Evolutionary conservation across 2,888 invertebrate species (phyloP).

Genomic region (Aquatica leii): DNA sequence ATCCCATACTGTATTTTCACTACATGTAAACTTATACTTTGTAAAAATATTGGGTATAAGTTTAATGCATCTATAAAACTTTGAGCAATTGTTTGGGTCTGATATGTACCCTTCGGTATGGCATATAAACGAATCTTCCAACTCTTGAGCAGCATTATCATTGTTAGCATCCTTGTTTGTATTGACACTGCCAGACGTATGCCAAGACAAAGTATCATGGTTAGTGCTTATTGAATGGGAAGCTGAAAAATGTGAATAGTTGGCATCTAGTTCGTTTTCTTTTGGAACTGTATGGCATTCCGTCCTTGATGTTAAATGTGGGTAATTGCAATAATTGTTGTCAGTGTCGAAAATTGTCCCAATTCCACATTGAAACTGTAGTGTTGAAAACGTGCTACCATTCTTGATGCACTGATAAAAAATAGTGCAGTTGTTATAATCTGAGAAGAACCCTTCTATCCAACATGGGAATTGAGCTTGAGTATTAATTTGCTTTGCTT

Average conservation of each 20-base stretch:
- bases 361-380: slow-evolving; percentile 75
- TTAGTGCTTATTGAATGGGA: not conserved
- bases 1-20: slow-evolving; percentile 52
- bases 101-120: slow-evolving; percentile 72
- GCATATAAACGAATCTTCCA: not conserved
- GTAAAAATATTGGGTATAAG: slow-evolving; percentile 63
- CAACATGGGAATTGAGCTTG: slow-evolving; percentile 64
- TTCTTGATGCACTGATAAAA: slow-evolving; percentile 80
- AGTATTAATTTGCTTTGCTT: slow-evolving; percentile 29
- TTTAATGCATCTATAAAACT: slow-evolving; percentile 79
- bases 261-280: slow-evolving; percentile 61
- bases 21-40: slow-evolving; percentile 73
- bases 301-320: slow-evolving; percentile 70
- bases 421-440: slow-evolving; percentile 74
- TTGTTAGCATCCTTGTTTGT: not conserved
- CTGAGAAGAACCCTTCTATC: slow-evolving; percentile 75
- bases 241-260: slow-evolving; percentile 28
- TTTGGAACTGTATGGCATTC: slow-evolving; percentile 67
- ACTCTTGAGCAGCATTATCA: too few species aligned
- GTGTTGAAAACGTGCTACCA: slow-evolving; percentile 66
- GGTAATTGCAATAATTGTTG: slow-evolving; percentile 74
- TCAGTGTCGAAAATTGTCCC: slow-evolving; percentile 79
- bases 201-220: not conserved
- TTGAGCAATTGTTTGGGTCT: slow-evolving; percentile 74
- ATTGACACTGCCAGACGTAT: too few species aligned